phyloP scores from a whole-genome alignment of 2,797 vertebrate genomes.

The Peromyscus aztecus region DNA sequence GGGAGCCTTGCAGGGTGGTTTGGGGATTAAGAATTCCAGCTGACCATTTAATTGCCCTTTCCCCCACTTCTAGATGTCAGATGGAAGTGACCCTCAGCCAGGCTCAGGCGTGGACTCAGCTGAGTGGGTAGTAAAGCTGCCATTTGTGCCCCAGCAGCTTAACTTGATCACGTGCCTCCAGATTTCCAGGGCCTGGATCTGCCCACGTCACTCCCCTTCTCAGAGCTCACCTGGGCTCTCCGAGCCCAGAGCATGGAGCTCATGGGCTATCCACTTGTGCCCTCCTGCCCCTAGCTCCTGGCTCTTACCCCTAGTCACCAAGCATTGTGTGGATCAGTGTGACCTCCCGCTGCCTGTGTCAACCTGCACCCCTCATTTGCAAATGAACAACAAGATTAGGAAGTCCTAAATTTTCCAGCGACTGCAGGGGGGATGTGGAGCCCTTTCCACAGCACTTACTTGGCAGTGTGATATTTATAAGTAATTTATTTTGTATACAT shows the following conservation, averaged over 20 bases:
- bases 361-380: neutral
- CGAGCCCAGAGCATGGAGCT: neutral
- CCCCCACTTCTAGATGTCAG: neutral
- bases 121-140: too few species aligned
- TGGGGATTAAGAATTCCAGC: neutral
- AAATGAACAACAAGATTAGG: neutral
- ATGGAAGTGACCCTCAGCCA: rapidly evolving
- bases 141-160: too few species aligned
- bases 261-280: too few species aligned
- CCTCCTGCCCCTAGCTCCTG: neutral
- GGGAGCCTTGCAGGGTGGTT: neutral
- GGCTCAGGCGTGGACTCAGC: neutral
- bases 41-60: neutral
- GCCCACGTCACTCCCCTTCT: neutral
- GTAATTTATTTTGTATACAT: constrained; percentile 90
- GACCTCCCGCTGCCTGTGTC: neutral
- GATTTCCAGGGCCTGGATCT: neutral
- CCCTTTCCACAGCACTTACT: constrained; percentile 88
- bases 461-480: constrained; percentile 89
- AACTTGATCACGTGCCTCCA: neutral
- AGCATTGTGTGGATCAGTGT: neutral
- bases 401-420: neutral
- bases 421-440: neutral
- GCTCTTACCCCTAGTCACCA: neutral
- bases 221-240: neutral